phyloP scores from a whole-genome alignment of 1,140 invertebrate genomes.

The Bombus pyrosoma region DNA sequence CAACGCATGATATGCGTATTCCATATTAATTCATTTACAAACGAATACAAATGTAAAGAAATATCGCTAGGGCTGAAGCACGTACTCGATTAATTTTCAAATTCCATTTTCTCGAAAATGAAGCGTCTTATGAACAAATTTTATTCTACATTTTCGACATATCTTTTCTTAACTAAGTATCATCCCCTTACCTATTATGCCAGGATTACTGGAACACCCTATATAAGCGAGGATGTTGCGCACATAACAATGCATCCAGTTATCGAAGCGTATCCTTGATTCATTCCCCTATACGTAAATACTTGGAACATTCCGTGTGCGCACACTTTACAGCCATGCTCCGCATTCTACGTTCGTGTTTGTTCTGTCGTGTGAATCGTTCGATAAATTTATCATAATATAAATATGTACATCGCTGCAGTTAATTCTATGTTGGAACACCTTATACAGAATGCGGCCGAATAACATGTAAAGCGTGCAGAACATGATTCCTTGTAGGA shows the following conservation, averaged over 20 bases:
- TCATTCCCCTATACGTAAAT: neutral
- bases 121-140: neutral
- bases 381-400: neutral
- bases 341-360: neutral
- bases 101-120: neutral
- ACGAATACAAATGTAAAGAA: no score
- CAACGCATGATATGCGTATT: neutral
- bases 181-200: neutral
- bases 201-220: neutral
- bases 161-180: neutral
- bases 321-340: neutral
- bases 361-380: neutral
- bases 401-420: neutral
- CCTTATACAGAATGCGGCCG: no score
- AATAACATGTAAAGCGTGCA: no score
- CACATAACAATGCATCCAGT: neutral
- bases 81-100: no score
- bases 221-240: neutral
- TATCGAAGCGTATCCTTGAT: conserved; percentile 27
- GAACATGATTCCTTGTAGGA: no score
- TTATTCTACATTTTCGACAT: neutral
- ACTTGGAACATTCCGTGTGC: neutral
- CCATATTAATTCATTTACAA: neutral
- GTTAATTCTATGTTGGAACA: no score
- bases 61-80: no score